These are phyloP conservation scores for Ovibos moschatus DNA, from an alignment of 2,113 vertebrate species.

Conservation along the genomic window DNA sequence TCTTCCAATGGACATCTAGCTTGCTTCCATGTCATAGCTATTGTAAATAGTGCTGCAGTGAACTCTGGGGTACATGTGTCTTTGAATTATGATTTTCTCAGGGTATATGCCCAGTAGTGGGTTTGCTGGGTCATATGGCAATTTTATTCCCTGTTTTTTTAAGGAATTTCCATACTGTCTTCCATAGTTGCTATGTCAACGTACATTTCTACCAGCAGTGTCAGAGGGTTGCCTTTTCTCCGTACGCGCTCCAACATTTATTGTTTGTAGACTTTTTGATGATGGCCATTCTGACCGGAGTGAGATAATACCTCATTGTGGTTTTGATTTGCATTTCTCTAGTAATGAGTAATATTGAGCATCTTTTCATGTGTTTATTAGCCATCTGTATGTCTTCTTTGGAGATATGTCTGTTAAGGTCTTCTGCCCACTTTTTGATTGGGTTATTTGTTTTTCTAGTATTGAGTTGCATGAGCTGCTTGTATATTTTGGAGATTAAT, in stretches of 20 bases:
- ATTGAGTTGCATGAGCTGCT: background rate
- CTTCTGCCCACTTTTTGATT: background rate
- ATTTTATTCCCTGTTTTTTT: background rate
- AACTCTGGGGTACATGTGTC: background rate
- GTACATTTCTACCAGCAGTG: background rate
- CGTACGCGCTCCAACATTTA: background rate
- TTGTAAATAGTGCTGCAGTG: background rate
- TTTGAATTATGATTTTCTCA: background rate
- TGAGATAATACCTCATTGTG: background rate
- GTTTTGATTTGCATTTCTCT: background rate
- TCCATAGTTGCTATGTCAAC: background rate
- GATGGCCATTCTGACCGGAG: background rate
- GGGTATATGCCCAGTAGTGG: background rate
- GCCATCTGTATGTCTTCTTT: background rate
- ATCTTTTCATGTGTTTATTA: background rate
- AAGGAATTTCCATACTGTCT: background rate
- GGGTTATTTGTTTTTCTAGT: background rate
- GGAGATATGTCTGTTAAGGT: background rate
- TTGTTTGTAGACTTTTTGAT: background rate
- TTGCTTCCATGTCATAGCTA: background rate
- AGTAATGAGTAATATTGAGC: background rate
- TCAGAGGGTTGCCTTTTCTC: background rate
- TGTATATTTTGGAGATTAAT: background rate
- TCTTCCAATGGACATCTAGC: background rate
- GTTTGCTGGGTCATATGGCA: background rate